Base-by-base conservation (phyloP, 2,797 vertebrate species). In the Neosilurus hyrtlii region DNA sequence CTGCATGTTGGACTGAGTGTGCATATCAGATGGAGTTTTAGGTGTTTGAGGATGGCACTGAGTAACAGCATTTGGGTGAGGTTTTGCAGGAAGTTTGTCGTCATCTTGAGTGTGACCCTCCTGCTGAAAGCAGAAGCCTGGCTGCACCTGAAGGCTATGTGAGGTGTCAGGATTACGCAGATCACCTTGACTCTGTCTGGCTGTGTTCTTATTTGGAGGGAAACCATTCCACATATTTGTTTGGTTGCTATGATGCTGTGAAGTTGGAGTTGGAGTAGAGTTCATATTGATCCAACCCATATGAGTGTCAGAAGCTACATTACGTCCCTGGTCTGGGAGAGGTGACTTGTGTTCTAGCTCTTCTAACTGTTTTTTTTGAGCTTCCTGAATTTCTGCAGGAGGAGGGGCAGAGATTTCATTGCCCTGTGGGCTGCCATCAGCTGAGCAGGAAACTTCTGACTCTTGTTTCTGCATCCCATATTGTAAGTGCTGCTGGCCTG, bases 241-340 rank as follows among this genome's bases (percentile, higher is more conserved):
- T 86, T 94, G 89, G 59, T 93, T 89, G 81, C 87, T 84, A 63
- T 92, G 90, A 66, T 0, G 89, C 83, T 51, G 90, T 72, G 90
- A 86, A 83, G 93, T 93, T 82, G 90, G 94, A 74, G 93, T 89
- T 82, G 89, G 94, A 75, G 93, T 89, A 80, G 94, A 90, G 89
- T 94, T 95, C 83, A 94, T 86, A 87, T 96, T 94, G 84, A 94
- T 95, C 96, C 96, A 98, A 63, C 90, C 91, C 78, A 93, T 89
- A 86, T 95, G 95, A 73, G 91, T 87, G 56, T 89, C 94, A 62
- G 4, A 71, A 82, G 89, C 90, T 51, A 85, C 72, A 88, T 91
- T 92, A 82, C 91, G 93, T 78, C 89, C 82, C 79, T 92, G 91
- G 5, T 35, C 71, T 76, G 59, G 71, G 76, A 67, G 65, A 82